Conservation (phyloP, 2,113 vertebrate genomes). For the Suricata suricatta region DNA sequence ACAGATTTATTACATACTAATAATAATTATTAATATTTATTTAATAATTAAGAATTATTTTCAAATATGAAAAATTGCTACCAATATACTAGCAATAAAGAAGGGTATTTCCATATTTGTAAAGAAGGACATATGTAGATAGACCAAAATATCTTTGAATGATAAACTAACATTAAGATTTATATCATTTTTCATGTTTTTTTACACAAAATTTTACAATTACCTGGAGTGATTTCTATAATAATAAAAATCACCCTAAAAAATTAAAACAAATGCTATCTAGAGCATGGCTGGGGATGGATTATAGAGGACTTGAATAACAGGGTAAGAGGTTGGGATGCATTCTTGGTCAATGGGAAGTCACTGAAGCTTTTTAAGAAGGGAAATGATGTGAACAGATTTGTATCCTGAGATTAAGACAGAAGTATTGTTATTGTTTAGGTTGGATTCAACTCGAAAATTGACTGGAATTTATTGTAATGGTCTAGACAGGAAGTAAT, state of each 20-base stretch:
- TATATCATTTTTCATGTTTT: not conserved
- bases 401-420: conserved; percentile 46
- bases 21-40: no score
- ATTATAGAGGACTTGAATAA: not conserved
- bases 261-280: not conserved
- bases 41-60: not conserved
- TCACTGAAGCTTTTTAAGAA: conserved; percentile 28
- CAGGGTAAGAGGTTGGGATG: not conserved
- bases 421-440: conserved; percentile 64
- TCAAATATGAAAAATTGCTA: not conserved
- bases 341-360: not conserved
- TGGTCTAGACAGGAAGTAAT: conserved; percentile 70
- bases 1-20: not conserved
- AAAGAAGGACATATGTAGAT: not conserved
- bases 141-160: not conserved
- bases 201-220: not conserved
- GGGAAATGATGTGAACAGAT: not conserved
- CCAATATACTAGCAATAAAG: not conserved
- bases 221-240: not conserved
- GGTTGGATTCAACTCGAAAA: conserved; percentile 44
- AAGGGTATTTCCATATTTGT: not conserved
- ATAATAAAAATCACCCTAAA: not conserved
- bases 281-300: not conserved
- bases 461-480: conserved; percentile 64
- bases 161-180: conserved; percentile 1